These are phyloP conservation scores for Colletes gigas DNA, from an alignment of 1,140 invertebrate genomes.

Conservation along the genomic window DNA sequence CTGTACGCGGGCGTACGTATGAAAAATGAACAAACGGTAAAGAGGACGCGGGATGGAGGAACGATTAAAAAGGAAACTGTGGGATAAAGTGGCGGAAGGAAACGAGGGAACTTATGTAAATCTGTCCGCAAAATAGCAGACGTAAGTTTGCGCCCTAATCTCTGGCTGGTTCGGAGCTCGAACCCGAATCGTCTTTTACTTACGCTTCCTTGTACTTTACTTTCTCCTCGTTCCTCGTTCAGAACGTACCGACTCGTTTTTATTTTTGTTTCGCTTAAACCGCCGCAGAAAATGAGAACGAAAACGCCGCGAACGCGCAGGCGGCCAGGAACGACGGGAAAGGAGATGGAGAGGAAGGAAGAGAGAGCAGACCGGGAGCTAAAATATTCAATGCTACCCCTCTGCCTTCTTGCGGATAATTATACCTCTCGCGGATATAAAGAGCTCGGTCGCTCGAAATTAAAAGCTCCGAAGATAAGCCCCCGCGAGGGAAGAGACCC, in stretches of 20 bases:
- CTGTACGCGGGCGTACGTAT: conserved; percentile 9
- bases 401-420: conserved; percentile 68
- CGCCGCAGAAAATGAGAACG: not conserved
- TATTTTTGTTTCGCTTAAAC: conserved; percentile 48
- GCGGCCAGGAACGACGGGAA: not conserved
- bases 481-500: conserved; percentile 22
- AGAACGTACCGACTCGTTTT: conserved; percentile 37
- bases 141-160: conserved; percentile 73
- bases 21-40: conserved; percentile 43
- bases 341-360: not conserved
- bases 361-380: conserved; percentile 38
- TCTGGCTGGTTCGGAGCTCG: conserved; percentile 51
- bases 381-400: conserved; percentile 71
- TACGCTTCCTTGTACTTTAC: conserved; percentile 27
- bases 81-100: conserved; percentile 5
- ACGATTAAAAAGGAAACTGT: conserved; percentile 16
- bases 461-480: conserved; percentile 67
- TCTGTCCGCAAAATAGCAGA: conserved; percentile 71
- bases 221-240: not conserved
- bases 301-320: conserved; percentile 1
- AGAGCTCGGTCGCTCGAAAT: conserved; percentile 63
- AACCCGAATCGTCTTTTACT: conserved; percentile 39
- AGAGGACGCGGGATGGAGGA: not conserved
- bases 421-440: conserved; percentile 68
- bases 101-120: conserved; percentile 71